Base-by-base conservation (phyloP, 2,888 invertebrate species). In the Corythucha ciliata region DNA sequence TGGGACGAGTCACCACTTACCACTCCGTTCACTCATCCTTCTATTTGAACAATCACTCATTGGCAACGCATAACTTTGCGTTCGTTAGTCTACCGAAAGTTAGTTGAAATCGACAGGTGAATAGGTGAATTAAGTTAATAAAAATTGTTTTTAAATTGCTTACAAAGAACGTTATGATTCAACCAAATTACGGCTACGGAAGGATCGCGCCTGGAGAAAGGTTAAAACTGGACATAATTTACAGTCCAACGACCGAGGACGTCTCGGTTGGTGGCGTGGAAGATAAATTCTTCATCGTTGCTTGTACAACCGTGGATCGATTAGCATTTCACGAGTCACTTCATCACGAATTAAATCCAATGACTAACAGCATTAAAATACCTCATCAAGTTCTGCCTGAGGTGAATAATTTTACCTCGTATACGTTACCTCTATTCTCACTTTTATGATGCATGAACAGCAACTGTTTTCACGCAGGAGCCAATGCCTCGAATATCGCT, bases 41-140 rank as follows among this genome's bases (percentile, higher is more conserved):
- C n/a, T 40, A 18, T 14, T 47, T 60, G 12, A 18, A 26, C 20
- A 60, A 60, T 32, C 48, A 54, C 34, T 45, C 57, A 0, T 25
- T 53, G 29, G 20, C 49, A 2, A 44, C 52, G 3, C 57, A 57
- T 24, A 32, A 37, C 10, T 57, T 52, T 16, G 58, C 51, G 14
- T 59, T 59, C 32, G 20, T 56, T 18, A 57, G 58, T 44, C 25
- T 58, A 18, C 59, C 59, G 2, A 44, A 58, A 44, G 59, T 57
- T 52, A 48, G 10, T 5, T 18, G 25, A 7, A 12, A 36, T 8
- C 8, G 12, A 29, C 12, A 8, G 29, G n/a, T 29, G 8, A 29
- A 29, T 10, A 29, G n/a, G 29, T 33, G 14, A 3, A 33, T 33
- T 33, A 5, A n/a, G n/a, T n/a, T n/a, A n/a, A n/a, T n/a, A n/a